These are phyloP conservation scores for Lycia hirtaria DNA, from an alignment of 2,888 invertebrate genomes.

Conservation along the genomic window DNA sequence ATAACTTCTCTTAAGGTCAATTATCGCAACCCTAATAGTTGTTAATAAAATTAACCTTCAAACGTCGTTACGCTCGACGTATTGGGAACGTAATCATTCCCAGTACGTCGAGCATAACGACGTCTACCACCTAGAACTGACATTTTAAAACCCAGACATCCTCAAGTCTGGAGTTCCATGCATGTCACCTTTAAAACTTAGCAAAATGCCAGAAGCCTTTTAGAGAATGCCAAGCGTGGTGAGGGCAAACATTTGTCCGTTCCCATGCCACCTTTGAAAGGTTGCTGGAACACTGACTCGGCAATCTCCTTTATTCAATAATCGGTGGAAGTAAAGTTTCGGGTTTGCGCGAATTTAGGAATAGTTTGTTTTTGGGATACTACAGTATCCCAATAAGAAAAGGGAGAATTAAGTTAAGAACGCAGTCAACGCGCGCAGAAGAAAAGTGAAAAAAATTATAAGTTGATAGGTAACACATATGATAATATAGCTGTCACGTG, in stretches of 20 bases:
- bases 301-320: constrained; percentile 46
- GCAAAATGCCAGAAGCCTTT: constrained; percentile 55
- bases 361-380: too few species aligned
- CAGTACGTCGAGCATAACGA: neutral
- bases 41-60: too few species aligned
- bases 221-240: constrained; percentile 56
- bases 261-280: constrained; percentile 38
- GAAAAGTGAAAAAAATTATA: too few species aligned
- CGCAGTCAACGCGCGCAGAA: too few species aligned
- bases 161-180: constrained; percentile 24
- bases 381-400: too few species aligned
- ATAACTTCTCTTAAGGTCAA: too few species aligned
- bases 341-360: constrained; percentile 4
- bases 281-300: constrained; percentile 50
- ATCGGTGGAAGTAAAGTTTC: constrained; percentile 31
- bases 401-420: too few species aligned
- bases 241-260: constrained; percentile 57
- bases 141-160: constrained; percentile 26
- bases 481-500: too few species aligned
- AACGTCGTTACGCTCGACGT: too few species aligned
- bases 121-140: constrained; percentile 6
- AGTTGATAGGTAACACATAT: too few species aligned
- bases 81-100: too few species aligned
- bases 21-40: too few species aligned
- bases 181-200: constrained; percentile 43